These are phyloP conservation scores for Caenorhabditis auriculariae DNA, from an alignment of 2,888 invertebrate genomes.

Conservation along the genomic window DNA sequence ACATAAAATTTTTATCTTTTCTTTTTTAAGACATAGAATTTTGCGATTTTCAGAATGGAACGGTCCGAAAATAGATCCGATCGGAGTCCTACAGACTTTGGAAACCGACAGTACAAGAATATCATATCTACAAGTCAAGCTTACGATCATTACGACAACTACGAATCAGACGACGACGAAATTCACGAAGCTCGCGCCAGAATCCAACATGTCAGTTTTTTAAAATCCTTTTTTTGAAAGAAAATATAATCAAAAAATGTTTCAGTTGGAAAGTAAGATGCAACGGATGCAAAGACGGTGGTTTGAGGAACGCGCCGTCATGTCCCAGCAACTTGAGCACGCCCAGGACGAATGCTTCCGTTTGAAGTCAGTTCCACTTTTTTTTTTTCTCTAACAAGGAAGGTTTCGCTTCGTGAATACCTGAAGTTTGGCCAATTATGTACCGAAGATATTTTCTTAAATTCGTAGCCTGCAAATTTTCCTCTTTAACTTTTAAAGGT, in stretches of 20 bases:
- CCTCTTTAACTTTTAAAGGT: too few species aligned
- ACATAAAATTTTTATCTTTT: too few species aligned
- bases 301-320: slow-evolving; percentile 12
- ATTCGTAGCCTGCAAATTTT: too few species aligned
- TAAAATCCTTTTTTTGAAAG: not conserved
- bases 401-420: too few species aligned
- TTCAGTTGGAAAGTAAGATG: slow-evolving; percentile 11
- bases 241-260: too few species aligned
- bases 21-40: not conserved
- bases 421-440: too few species aligned
- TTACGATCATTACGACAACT: slow-evolving; percentile 16
- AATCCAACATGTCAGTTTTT: not conserved
- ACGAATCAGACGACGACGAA: slow-evolving; percentile 30
- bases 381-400: too few species aligned
- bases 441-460: too few species aligned
- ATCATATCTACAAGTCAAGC: slow-evolving; percentile 19
- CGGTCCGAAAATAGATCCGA: too few species aligned
- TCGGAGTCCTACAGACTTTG: slow-evolving; percentile 2
- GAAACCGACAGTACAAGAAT: slow-evolving; percentile 14
- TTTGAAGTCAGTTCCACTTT: slow-evolving; percentile 10
- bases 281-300: slow-evolving; percentile 18
- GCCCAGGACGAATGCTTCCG: slow-evolving; percentile 17
- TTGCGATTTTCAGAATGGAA: slow-evolving; percentile 6
- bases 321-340: slow-evolving; percentile 19
- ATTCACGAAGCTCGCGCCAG: slow-evolving; percentile 3